Base-by-base conservation (phyloP, 2,888 invertebrate genomes). In the Tenthredo amoena region DNA sequence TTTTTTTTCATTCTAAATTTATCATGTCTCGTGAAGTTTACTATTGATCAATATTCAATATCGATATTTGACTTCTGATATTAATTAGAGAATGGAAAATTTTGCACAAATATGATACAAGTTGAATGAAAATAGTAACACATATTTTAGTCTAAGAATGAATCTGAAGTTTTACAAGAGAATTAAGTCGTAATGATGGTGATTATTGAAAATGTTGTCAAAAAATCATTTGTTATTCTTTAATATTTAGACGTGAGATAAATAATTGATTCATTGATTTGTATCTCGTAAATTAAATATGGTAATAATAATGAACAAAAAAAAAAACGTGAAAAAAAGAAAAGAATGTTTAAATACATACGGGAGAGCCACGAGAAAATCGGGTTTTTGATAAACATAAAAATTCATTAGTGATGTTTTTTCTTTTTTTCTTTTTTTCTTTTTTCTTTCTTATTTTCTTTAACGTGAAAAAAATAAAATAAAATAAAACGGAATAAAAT, bases 1-100 rank as follows among this genome's bases (percentile, higher is more conserved):
- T 72, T 86, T 81, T 85, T 86, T 34, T 26, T 62, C 43, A 77
- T 40, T 65, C 50, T 85, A 26, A 26, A 26, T 62, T 81, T 83
- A 43, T 72, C 50, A 34, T 58, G 71, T 40, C 74, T 58, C 62
- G 31, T 68, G 6, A 68, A 85, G 1, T 76, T 26, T 21, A 47
- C 12, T 71, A 7, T 43, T 31, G 71, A 47, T 83, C 83, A 83
- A 83, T 83, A 83, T 83, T 83, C 47, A 83, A 50, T 83, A 68
- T 83, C 68, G 71, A 83, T 83, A 81, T 62, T 81, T 81, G 40
- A 62, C 62, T 81, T 81, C 34, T 74, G 72, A 74, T 43, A 74
- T 43, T 74, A 10, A 71, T 47, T 58, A 81, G 40, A 15, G 12
- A 50, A 81, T 62, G 40, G 15, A 62, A 50, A 43, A 81, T 50